Conservation (phyloP, 2,797 vertebrate genomes). For the Hephaestus fuliginosus region DNA sequence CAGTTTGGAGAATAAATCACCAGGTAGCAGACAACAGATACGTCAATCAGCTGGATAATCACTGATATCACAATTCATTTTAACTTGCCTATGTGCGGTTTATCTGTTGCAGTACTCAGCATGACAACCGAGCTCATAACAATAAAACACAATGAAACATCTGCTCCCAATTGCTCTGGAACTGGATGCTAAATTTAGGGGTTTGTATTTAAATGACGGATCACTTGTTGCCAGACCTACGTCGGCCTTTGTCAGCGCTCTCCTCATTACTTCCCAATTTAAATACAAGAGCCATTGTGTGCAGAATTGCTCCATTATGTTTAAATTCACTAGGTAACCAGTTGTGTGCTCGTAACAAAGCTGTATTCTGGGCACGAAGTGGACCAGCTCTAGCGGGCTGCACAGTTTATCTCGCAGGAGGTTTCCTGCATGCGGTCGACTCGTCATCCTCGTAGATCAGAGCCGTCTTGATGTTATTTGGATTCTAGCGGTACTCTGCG, state of each 20-base stretch:
- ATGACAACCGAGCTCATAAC: conserved; percentile 28
- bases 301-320: conserved; percentile 25
- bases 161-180: conserved; percentile 35
- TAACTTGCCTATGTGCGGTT: conserved; percentile 11
- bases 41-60: conserved; percentile 9
- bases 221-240: conserved; percentile 17
- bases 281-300: conserved; percentile 10
- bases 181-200: conserved; percentile 21
- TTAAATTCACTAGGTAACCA: not conserved
- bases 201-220: conserved; percentile 16
- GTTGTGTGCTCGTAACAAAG: conserved; percentile 11
- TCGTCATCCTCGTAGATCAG: conserved; percentile 38
- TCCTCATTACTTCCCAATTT: conserved; percentile 1
- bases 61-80: not conserved
- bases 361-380: not conserved
- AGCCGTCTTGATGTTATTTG: conserved; percentile 52
- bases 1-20: not conserved
- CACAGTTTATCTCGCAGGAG: conserved; percentile 45
- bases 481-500: conserved; percentile 23
- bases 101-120: conserved; percentile 17
- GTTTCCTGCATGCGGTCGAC: conserved; percentile 38
- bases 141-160: conserved; percentile 36
- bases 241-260: not conserved
- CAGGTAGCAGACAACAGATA: not conserved
- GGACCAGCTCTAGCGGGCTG: not conserved